Base-by-base conservation (phyloP, 2,113 vertebrate genomes). In the Myiopsitta monachus region DNA sequence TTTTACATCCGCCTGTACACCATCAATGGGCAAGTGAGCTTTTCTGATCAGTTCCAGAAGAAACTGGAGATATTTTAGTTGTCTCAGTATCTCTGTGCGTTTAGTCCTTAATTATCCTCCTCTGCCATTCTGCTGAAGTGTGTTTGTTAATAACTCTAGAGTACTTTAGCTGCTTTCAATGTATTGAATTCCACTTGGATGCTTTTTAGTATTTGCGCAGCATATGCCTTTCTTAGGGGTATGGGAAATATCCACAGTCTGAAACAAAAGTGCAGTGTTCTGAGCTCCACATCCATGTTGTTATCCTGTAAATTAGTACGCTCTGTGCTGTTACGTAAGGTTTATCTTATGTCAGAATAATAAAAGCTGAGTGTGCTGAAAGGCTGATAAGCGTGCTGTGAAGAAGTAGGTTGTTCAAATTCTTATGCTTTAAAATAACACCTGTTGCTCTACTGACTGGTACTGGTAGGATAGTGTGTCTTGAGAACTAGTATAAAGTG, bases 361-460 rank as follows among this genome's bases (percentile, higher is more conserved):
- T 95, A 88, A 85, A 92, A 91, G 63, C 87, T 51, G 87, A 91
- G 67, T 69, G 62, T 85, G 66, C 87, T 74, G 76, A 88, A 94
- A 88, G 91, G 44, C 87, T 95, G 96, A 95, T 96, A 95, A 95
- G 78, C 74, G 63, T 95, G 89, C 78, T 85, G n/a, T 17, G n/a
- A 93, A 83, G 44, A 88, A 88, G 94, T 89, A 88, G 2, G 1
- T 36, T 72, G 67, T 95, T 89, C 36, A 74, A 69, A 64, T 84
- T 85, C 36, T 95, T 94, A 84, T 85, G 62, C 41, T 75, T 94
- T 95, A 54, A 94, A 90, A 33, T 93, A 81, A 70, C 79, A 90
- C 87, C 87, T 93, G 78, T 95, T 97, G 79, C 49, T 33, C 77
- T 94, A 49, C 78, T 4, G 30, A 39, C 27, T 62, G 41, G 6